phyloP scores from a whole-genome alignment of 1,140 invertebrate species.

The Zeugodacus cucurbitae region DNA sequence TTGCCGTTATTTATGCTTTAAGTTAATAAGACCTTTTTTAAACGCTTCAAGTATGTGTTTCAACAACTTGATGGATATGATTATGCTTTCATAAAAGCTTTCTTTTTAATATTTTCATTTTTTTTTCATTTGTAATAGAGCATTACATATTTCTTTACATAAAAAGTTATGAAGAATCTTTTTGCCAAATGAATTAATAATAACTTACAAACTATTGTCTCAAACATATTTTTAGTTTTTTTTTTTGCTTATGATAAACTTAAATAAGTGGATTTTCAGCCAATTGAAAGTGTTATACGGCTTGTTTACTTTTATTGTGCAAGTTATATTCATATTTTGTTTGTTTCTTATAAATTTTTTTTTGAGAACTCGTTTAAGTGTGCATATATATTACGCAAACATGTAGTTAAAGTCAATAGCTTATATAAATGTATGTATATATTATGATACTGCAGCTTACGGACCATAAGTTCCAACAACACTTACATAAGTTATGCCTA shows the following conservation, averaged over 20 bases:
- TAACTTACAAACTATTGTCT: neutral
- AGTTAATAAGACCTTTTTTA: slow-evolving; percentile 10
- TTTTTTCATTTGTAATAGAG: slow-evolving; percentile 31
- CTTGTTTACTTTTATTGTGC: neutral
- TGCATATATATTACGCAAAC: neutral
- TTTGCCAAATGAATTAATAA: slow-evolving; percentile 56
- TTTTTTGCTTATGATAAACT: neutral
- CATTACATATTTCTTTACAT: slow-evolving; percentile 47
- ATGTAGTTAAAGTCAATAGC: neutral
- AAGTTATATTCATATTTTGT: neutral
- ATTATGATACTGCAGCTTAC: neutral
- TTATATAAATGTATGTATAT: neutral
- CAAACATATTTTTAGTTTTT: neutral
- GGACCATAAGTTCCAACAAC: neutral
- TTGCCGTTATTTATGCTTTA: neutral
- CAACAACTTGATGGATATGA: neutral
- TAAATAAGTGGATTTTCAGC: neutral
- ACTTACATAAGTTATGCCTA: neutral
- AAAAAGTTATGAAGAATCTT: slow-evolving; percentile 64
- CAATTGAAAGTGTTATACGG: neutral
- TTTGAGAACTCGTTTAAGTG: neutral
- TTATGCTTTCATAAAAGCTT: slow-evolving; percentile 8
- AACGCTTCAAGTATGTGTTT: neutral
- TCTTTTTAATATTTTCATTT: slow-evolving; percentile 43
- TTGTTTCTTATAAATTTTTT: too few relatives aligned